Conservation (phyloP, 1,140 invertebrate species). For the Gerris buenoi region DNA sequence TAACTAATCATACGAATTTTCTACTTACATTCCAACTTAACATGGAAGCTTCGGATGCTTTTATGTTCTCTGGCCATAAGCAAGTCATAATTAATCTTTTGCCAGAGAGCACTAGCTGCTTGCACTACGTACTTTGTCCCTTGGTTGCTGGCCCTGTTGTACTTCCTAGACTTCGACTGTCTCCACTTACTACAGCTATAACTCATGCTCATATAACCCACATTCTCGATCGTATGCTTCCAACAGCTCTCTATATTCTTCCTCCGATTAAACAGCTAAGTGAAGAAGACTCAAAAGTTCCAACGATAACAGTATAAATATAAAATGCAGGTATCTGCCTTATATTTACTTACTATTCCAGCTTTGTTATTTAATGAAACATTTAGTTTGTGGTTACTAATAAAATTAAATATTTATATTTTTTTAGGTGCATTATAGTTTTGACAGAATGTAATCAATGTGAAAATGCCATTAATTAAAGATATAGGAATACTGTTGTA, state of each 20-base stretch:
- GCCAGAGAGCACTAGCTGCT: slow-evolving; percentile 39
- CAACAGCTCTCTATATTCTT: slow-evolving; percentile 43
- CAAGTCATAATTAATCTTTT: slow-evolving; percentile 52
- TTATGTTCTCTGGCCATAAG: slow-evolving; percentile 83
- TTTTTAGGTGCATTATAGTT: too few species aligned
- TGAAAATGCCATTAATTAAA: too few species aligned
- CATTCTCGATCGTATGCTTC: slow-evolving; percentile 37
- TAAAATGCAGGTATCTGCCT: too few species aligned
- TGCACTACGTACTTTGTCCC: slow-evolving; percentile 58
- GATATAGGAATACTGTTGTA: too few species aligned
- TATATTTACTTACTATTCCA: too few species aligned
- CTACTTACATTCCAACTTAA: slow-evolving; percentile 55
- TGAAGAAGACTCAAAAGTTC: not conserved
- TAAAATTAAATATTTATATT: too few species aligned
- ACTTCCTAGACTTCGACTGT: slow-evolving; percentile 46
- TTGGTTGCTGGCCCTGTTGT: slow-evolving; percentile 49
- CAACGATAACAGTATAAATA: not conserved
- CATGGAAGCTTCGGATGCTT: slow-evolving; percentile 68
- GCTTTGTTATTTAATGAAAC: too few species aligned
- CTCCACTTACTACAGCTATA: slow-evolving; percentile 27
- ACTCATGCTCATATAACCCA: slow-evolving; percentile 33
- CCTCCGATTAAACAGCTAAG: not conserved
- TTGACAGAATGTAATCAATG: too few species aligned
- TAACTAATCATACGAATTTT: slow-evolving; percentile 53
- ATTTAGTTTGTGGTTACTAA: too few species aligned